A percentile compares a stretch with the other conserved stretches of the same genome.
Evolutionary conservation across 2,113 vertebrate species (phyloP).

Genomic region (Puffinus mauretanicus): DNA sequence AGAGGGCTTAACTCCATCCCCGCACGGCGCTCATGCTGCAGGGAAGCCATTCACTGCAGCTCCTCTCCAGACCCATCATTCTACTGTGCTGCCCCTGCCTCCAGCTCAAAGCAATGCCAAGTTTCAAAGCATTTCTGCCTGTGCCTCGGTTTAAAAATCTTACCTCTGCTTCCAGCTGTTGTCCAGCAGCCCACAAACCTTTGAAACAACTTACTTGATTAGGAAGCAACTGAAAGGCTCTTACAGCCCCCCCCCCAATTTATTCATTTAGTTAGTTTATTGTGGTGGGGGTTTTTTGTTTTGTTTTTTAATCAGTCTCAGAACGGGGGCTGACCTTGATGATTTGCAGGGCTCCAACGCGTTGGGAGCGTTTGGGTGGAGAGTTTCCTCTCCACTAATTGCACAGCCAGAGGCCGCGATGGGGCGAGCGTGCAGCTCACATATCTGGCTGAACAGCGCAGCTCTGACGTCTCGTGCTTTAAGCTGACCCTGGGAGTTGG

Average conservation of each 20-base stretch:
- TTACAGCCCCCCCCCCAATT: accelerated
- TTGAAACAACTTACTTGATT: not conserved
- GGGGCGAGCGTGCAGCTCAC: not conserved
- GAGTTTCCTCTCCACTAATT: not conserved
- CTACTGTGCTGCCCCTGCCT: accelerated
- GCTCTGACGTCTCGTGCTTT: not conserved
- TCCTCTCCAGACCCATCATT: not conserved
- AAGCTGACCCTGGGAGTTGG: not conserved
- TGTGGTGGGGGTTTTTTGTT: not conserved
- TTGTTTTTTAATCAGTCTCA: not conserved
- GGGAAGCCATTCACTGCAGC: not conserved
- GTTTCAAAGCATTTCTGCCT: not conserved
- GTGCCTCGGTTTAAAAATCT: not conserved
- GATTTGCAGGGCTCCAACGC: not conserved
- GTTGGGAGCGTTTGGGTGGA: not conserved
- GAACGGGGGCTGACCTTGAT: not conserved
- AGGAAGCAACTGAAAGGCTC: not conserved
- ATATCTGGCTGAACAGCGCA: not conserved
- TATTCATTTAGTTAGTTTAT: not conserved
- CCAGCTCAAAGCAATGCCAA: not conserved
- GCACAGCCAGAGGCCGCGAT: not conserved
- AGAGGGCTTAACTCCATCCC: not conserved
- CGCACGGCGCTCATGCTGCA: accelerated
- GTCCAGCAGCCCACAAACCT: not conserved
- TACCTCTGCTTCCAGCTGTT: not conserved